Base-by-base conservation (phyloP, 2,888 invertebrate species). In the Thyatira batis region DNA sequence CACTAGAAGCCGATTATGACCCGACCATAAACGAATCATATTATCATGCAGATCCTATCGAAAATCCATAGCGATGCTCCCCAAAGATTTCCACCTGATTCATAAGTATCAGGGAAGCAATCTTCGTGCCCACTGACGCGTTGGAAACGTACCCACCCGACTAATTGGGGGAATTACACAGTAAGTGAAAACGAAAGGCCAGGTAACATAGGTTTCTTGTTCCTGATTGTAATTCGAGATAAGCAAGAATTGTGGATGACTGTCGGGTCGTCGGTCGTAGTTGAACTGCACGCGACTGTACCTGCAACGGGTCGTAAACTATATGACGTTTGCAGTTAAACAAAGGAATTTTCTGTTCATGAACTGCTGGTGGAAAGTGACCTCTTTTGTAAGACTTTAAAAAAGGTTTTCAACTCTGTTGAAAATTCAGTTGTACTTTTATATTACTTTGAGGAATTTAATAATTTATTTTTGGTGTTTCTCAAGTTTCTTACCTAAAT, bases 111-210 rank as follows among this genome's bases (percentile, higher is more conserved):
- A 49, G 62, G 59, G 72, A 74, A 73, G 78, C 82, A 87, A 85
- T 88, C 81, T 84, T 79, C 71, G 65, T 71, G 82, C 66, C 72
- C 80, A 84, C 76, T 80, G 82, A 80, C 73, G 82, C 83, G 78
- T 66, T 63, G 55, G 70, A 72, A 72, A 69, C 76, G 83, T 79
- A 82, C 76, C 80, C 80, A 79, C 70, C 74, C 75, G 75, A 72
- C 78, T 87, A 89, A 89, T 89, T 88, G 88, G 80, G 74, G 76
- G 80, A 85, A 87, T 87, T 84, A 87, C 83, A 72, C 71, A 74
- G 73, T 76, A 71, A 79, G 78, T 77, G 76, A 73, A 76, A 74
- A 73, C 67, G 69, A 73, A 74, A 63, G 66, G 67, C 65, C 62
- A 65, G 65, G 60, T 67, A 57, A 65, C 46, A 46, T 53, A 25